Evolutionary conservation across 2,113 vertebrate species (phyloP).

Genomic region (Tinamus guttatus): DNA sequence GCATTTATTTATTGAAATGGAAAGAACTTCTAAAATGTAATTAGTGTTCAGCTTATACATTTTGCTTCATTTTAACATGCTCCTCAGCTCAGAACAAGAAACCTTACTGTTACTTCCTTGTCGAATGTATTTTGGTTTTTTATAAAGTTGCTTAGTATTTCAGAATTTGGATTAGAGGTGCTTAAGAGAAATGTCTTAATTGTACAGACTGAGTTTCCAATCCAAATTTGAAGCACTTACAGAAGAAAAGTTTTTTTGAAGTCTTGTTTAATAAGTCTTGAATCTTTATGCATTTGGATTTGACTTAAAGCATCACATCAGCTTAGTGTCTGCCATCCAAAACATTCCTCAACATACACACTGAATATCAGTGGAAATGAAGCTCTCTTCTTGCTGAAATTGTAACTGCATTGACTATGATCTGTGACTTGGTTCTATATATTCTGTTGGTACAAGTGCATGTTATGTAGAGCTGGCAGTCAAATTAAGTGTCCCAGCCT

Average conservation of each 20-base stretch:
- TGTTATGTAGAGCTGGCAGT: neutral
- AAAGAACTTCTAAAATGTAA: slow-evolving; percentile 6
- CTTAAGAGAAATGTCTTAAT: slow-evolving; percentile 24
- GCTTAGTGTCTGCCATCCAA: neutral
- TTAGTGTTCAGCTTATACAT: neutral
- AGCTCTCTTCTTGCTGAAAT: neutral
- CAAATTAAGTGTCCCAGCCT: neutral
- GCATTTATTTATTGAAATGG: neutral
- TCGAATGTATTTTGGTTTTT: neutral
- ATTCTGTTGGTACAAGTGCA: neutral
- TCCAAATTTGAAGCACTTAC: neutral
- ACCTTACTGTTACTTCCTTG: neutral
- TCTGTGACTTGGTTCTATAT: slow-evolving; percentile 9
- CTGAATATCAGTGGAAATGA: neutral
- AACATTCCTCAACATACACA: neutral
- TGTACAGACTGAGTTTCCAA: neutral
- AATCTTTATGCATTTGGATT: slow-evolving; percentile 6
- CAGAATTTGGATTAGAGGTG: slow-evolving; percentile 5
- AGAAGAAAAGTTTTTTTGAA: slow-evolving; percentile 28
- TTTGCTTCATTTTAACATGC: slow-evolving; percentile 22
- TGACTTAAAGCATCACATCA: neutral
- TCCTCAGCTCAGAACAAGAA: neutral
- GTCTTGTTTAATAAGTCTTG: slow-evolving; percentile 26
- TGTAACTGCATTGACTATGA: neutral
- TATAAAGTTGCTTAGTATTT: neutral